A percentile compares a stretch with the other conserved stretches of the same genome.
Evolutionary conservation across 2,888 invertebrate genomes (phyloP).

Genomic region (Pristionchus japonicus): DNA sequence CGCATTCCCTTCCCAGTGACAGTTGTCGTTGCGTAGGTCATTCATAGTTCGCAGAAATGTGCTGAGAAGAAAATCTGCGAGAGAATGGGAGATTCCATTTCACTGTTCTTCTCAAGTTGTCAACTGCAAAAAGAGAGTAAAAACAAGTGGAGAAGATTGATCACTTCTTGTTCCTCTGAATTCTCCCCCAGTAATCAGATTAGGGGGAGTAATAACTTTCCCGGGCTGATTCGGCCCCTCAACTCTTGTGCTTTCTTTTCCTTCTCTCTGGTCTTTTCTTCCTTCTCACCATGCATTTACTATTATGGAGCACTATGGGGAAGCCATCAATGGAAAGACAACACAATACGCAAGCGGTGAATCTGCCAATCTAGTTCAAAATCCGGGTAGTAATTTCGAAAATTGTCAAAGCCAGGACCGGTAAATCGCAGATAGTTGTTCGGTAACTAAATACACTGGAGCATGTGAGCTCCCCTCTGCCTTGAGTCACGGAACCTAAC

Average conservation of each 20-base stretch:
- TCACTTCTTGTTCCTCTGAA: not conserved
- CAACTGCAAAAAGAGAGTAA: slow-evolving; percentile 5
- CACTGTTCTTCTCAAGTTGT: not conserved
- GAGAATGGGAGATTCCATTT: not conserved
- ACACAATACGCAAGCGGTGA: not conserved
- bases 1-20: not conserved
- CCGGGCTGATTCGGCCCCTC: not conserved
- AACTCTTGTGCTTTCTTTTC: not conserved
- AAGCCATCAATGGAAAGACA: too few relatives aligned
- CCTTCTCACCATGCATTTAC: slow-evolving; percentile 7
- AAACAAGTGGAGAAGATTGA: slow-evolving; percentile 37
- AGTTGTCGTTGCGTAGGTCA: slow-evolving; percentile 25
- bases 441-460: not conserved
- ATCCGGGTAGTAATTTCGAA: too few relatives aligned
- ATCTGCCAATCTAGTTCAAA: not conserved
- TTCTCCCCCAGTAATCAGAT: not conserved
- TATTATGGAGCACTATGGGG: slow-evolving; percentile 38
- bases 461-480: not conserved
- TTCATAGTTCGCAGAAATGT: slow-evolving; percentile 7
- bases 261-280: not conserved
- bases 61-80: not conserved
- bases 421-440: not conserved
- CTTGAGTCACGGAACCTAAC: slow-evolving; percentile 13
- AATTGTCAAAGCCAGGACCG: not conserved
- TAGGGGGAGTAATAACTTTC: not conserved